These are phyloP conservation scores for Mugil cephalus DNA, from an alignment of 2,113 vertebrate genomes.

Conservation along the genomic window DNA sequence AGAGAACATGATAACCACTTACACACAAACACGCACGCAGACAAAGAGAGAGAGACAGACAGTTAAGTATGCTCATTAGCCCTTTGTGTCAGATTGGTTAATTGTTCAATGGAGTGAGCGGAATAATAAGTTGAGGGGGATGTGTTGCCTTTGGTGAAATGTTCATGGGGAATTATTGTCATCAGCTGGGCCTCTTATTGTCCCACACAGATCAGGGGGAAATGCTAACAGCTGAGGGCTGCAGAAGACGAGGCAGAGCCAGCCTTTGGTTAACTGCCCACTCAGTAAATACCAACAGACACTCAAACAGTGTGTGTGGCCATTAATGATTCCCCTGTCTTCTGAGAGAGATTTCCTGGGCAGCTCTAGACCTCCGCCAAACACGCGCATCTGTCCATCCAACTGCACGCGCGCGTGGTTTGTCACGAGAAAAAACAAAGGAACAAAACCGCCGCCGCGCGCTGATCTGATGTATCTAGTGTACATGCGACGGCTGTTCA, in stretches of 20 bases:
- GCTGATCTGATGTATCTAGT: not conserved
- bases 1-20: constrained; percentile 64
- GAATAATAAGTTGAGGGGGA: constrained; percentile 65
- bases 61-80: constrained; percentile 69
- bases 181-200: constrained; percentile 53
- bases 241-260: constrained; percentile 31
- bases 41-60: constrained; percentile 9
- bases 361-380: constrained; percentile 9
- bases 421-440: not conserved
- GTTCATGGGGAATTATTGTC: constrained; percentile 53
- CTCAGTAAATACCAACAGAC: constrained; percentile 48
- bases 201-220: constrained; percentile 39
- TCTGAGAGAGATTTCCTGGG: constrained; percentile 10
- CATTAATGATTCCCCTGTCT: constrained; percentile 26
- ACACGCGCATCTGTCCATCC: constrained; percentile 13
- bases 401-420: not conserved
- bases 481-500: no score
- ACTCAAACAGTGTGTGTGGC: constrained; percentile 29
- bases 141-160: constrained; percentile 61
- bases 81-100: constrained; percentile 72
- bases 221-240: constrained; percentile 43
- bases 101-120: constrained; percentile 72
- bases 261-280: constrained; percentile 44
- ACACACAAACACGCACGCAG: constrained; percentile 47
- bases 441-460: not conserved